Percentiles rank a stretch among this genome's conserved stretches.
phyloP scores from a whole-genome alignment of 2,888 invertebrate species.

The Xanthostigma xanthostigma region DNA sequence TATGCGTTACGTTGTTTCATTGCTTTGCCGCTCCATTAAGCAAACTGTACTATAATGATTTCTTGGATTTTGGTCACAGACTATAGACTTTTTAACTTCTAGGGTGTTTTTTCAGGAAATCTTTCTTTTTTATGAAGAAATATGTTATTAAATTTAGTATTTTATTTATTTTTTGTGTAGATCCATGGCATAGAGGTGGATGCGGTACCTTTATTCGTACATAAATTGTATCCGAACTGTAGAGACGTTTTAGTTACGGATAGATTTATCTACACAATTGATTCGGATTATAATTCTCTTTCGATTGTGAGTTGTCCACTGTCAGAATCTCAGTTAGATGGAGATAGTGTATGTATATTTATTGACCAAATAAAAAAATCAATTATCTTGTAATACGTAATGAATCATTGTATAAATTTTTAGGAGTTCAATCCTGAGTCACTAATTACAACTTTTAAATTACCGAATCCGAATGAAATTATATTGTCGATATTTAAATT shows the following conservation, averaged over 20 bases:
- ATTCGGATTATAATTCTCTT: conserved; percentile 30
- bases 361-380: too few relatives aligned
- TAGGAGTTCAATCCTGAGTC: conserved; percentile 42
- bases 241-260: conserved; percentile 49
- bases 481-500: conserved; percentile 34
- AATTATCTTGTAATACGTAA: too few relatives aligned
- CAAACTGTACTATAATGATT: too few relatives aligned
- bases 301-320: conserved; percentile 39
- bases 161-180: conserved; percentile 24
- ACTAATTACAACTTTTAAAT: conserved; percentile 37
- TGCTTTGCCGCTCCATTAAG: too few relatives aligned
- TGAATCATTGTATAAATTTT: conserved; percentile 13
- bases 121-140: too few relatives aligned
- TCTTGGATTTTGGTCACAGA: too few relatives aligned
- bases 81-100: too few relatives aligned
- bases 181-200: conserved; percentile 52
- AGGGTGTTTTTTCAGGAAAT: too few relatives aligned
- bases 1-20: too few relatives aligned
- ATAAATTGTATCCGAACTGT: conserved; percentile 49
- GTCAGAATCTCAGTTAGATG: conserved; percentile 36
- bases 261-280: conserved; percentile 47
- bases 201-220: conserved; percentile 48
- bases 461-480: conserved; percentile 34
- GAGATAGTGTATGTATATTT: conserved; percentile 28
- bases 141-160: too few relatives aligned